Base-by-base conservation (phyloP, 1,140 invertebrate species). In the Vanessa tameamea region DNA sequence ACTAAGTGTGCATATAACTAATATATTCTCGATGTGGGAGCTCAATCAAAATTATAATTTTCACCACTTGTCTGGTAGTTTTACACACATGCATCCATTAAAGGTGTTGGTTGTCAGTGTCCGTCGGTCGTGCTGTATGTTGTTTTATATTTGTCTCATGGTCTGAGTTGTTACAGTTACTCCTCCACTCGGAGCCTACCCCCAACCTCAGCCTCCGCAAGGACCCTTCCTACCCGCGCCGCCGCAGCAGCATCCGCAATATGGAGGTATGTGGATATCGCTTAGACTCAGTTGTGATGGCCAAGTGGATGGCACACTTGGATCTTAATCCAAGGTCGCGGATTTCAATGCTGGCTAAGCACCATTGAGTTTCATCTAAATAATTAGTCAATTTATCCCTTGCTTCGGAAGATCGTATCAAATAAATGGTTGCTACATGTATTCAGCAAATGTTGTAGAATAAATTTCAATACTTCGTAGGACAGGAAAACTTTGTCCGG, bases 191-290 rank as follows among this genome's bases (percentile, higher is more conserved):
- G 92, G 92, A 79, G 92, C 92, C 53, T 93, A 93, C 85, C 92
- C 92, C 8, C 91, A 92, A 72, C 91, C 91, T 23, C 92, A 93
- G 78, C 92, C 92, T 65, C 91, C 92, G 23, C 92, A 93, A 78
- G 92, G 91, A 3, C 92, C 91, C 8, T 93, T 93, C 83, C 82
- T 93, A 79, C 92, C 92, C 47, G 91, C 91, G 50, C 91, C 92
- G 68, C 91, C 91, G 4, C 92, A 93, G 47, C 92, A 92, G 73
- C 89, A 90, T 64, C 85, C 89, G 20, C 92, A 93, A 67, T 93
- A 93, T 85, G 91, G 91, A 86, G 91, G 90, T 90, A 47, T 76
- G 84, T 75, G 13, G 6, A 43, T 43, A 43, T 43, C 8, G 1
- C 0, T 43, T 9, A 43, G 7, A 43, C 9, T 11, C 0, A 43